Conservation (phyloP, 2,888 invertebrate genomes). For the Latrodectus hesperus region DNA sequence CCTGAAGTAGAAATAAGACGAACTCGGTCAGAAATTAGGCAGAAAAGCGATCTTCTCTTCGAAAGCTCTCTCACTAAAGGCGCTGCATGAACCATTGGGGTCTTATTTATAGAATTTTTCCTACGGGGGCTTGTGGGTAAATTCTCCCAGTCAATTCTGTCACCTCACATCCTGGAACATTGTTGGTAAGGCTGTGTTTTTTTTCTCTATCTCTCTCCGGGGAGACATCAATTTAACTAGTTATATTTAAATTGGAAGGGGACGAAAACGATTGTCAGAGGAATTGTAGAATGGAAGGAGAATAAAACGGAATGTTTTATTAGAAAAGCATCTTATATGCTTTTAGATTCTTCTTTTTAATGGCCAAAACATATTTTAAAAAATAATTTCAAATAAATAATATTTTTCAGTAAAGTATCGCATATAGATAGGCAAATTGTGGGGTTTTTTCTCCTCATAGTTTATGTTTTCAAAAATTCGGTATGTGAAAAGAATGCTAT, state of each 20-base stretch:
- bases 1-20: slow-evolving; percentile 12
- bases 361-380: no score
- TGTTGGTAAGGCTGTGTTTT: background rate
- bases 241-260: background rate
- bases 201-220: background rate
- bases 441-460: no score
- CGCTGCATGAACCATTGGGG: slow-evolving; percentile 3
- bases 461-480: no score
- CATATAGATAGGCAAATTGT: no score
- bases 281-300: no score
- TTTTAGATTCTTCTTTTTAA: no score
- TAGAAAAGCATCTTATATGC: no score
- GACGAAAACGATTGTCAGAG: background rate
- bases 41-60: slow-evolving; percentile 7
- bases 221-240: background rate
- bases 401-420: no score
- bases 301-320: no score
- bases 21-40: background rate
- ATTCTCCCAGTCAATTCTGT: slow-evolving; percentile 26
- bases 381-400: no score
- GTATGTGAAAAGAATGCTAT: no score
- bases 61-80: slow-evolving; percentile 54
- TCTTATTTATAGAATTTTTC: slow-evolving; percentile 63
- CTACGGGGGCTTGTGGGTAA: slow-evolving; percentile 55
- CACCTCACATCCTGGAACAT: slow-evolving; percentile 7